Base-by-base conservation (phyloP, 2,888 invertebrate species). In the Unio delphinus region DNA sequence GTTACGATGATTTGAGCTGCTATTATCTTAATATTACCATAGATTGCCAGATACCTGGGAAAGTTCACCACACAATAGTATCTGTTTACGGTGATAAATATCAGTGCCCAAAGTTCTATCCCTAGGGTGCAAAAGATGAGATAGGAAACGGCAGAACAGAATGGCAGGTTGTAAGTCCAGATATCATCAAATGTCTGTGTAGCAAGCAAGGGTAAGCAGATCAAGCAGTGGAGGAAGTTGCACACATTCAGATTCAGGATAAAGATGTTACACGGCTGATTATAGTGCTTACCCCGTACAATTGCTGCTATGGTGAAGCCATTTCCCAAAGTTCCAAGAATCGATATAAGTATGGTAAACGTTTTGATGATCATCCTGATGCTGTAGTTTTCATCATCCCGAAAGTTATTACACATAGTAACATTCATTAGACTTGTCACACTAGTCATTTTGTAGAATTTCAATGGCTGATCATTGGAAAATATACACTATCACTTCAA, bases 51-150 rank as follows among this genome's bases (percentile, higher is more conserved):
- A 69, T 82, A 82, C 8, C 69, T 23, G 20, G 70, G 64, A 68
- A 76, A 70, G 30, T 71, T 71, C 2, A 82, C 82, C 4, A 82
- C 77, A 55, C 78, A 72, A 15, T 77, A 65, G 61, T 82, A 82
- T 20, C 82, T 68, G 66, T 82, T 82, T 17, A 80, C 8, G 0
- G 80, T 76, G 26, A 82, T 79, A 15, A 76, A 75, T 11, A 77
- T 68, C 23, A 81, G 76, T 17, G 74, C 77, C 65, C 75, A 70
- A n/a, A 81, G 68, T 59, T 80, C 81, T 11, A 80, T 72, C 20
- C 80, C 80, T 20, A 76, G 56, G 26, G 70, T 76, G 55, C 68
- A 69, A 67, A 80, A 78, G 18, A 77, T 72, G 54, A 79, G 73
- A 61, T 73, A 82, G 11, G 76, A 75, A 54, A 69, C 76, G 18